Evolutionary conservation across 2,888 invertebrate species (phyloP), one percentile per base, ranked within the genome.

Genomic region (Dynastes tityus): DNA sequence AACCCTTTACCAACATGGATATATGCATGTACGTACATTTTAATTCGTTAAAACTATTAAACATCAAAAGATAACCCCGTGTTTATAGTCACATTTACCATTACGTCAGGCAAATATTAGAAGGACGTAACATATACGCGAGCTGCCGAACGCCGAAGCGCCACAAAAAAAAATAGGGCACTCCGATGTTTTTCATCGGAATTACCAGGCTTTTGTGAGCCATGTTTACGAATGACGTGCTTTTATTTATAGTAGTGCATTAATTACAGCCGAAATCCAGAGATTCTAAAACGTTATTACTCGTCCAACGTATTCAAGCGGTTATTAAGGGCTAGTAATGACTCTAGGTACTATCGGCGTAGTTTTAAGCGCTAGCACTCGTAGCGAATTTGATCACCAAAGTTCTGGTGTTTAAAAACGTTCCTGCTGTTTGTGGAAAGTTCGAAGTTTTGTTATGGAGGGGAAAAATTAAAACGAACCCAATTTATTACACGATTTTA

Each of bases 1-100:
- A 8, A 45, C 2, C 45, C 45, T 8, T 8, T 11, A 8, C 11
- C 9, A 8, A 45, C 45, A 45, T 45, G 45, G 32, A 37, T 37
- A 37, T 45, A 11, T 45, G 11, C 45, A 45, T 45, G 45, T 45
- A 45, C 45, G 65, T 45, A 22, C 22, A 22, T 67, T 67, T 67
- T 16, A 67, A 45, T 45, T 32, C 40, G 40, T 40, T 67, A 67
- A 67, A 67, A 67, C 65, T 45, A 67, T 45, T 67, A 67, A 67
- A 67, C 45, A 67, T 67, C 65, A 58, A 67, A 67, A 67, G 65
- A 40, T 67, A 63, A 63, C 29, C 32, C 45, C 16, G 6, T 67
- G 40, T 63, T 63, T 63, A 63, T 63, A 32, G 29, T 63, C 63
- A 29, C 63, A 67, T 22, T 40, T 40, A 65, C 16, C 65, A 65